These are phyloP conservation scores for Xestoiulus laeticollis DNA, from an alignment of 2,888 invertebrate species.

Conservation along the genomic window DNA sequence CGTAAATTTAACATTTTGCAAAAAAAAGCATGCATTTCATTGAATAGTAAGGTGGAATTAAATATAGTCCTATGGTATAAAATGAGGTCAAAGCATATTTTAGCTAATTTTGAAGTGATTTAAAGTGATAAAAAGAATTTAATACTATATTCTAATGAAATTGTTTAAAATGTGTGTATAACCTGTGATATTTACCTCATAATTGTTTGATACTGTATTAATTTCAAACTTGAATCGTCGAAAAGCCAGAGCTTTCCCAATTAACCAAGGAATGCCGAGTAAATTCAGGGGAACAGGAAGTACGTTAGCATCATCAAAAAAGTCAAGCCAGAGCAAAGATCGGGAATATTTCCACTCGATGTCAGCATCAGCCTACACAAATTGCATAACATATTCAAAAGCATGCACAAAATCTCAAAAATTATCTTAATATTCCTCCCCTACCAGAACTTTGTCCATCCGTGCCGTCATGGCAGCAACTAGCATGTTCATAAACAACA, in stretches of 20 bases:
- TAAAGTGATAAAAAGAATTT: too few relatives aligned
- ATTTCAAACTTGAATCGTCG: background rate
- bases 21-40: too few relatives aligned
- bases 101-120: too few relatives aligned
- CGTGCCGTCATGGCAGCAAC: constrained; percentile 10
- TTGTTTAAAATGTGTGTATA: background rate
- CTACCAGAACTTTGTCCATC: constrained; percentile 41
- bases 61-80: too few relatives aligned
- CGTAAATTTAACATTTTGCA: too few relatives aligned
- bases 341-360: constrained; percentile 30
- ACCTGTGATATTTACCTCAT: background rate
- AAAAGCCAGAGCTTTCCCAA: background rate
- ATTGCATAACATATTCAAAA: background rate
- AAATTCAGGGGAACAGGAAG: constrained; percentile 30
- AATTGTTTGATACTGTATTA: background rate
- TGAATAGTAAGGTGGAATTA: too few relatives aligned
- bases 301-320: background rate
- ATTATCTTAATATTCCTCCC: background rate
- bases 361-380: constrained; percentile 6
- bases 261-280: background rate
- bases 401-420: too few relatives aligned
- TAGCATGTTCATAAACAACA: constrained; percentile 24
- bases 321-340: constrained; percentile 2
- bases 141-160: too few relatives aligned
- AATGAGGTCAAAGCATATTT: too few relatives aligned